phyloP scores from a whole-genome alignment of 2,113 vertebrate species.

The Syngnathus floridae region DNA sequence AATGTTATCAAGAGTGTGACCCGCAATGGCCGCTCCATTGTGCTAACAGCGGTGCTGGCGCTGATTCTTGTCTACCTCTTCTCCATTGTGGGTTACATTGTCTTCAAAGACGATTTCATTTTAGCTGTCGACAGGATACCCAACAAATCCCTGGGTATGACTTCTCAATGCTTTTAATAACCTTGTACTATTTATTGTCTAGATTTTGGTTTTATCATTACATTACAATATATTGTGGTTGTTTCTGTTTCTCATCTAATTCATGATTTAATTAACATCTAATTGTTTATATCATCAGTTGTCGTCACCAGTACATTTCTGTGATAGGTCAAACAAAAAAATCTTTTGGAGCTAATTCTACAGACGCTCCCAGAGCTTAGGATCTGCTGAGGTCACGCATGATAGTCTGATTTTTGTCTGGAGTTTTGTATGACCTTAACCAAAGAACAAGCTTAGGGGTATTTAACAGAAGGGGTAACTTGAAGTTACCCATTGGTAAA shows the following conservation, averaged over 20 bases:
- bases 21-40: constrained; percentile 95
- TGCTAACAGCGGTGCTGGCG: constrained; percentile 90
- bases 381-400: not conserved
- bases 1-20: constrained; percentile 99
- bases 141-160: constrained; percentile 80
- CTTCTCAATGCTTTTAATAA: not conserved
- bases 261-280: not conserved
- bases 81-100: constrained; percentile 97
- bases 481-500: no score
- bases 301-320: not conserved
- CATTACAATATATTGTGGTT: not conserved
- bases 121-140: constrained; percentile 92
- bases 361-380: not conserved
- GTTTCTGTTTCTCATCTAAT: not conserved
- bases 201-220: not conserved
- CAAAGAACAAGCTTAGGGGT: not conserved
- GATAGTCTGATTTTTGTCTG: not conserved
- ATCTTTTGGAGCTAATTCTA: not conserved
- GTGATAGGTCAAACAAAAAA: not conserved
- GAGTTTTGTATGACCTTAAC: not conserved
- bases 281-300: not conserved
- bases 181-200: not conserved
- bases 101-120: constrained; percentile 98
- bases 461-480: not conserved
- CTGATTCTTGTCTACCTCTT: constrained; percentile 98